A percentile compares a stretch with the other conserved stretches of the same genome.
Evolutionary conservation across 2,113 vertebrate species (phyloP).

Genomic region (Pholis gunnellus): DNA sequence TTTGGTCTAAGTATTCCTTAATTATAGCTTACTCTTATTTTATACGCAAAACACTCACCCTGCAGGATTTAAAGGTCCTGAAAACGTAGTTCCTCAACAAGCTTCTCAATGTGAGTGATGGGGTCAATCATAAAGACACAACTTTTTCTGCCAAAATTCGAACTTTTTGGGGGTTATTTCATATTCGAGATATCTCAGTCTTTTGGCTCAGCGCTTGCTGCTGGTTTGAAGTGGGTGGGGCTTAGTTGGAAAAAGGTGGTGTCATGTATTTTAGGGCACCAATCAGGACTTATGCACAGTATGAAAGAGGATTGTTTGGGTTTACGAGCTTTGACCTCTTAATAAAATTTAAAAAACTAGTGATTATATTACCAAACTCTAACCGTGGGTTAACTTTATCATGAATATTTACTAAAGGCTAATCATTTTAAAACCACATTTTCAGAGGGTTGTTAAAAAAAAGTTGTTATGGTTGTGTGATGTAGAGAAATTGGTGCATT

Average conservation of each 20-base stretch:
- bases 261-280: neutral
- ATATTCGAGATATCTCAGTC: neutral
- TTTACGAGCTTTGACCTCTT: neutral
- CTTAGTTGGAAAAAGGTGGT: neutral
- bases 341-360: neutral
- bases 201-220: neutral
- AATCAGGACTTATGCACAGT: neutral
- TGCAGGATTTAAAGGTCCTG: neutral
- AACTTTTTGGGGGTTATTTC: neutral
- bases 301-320: too few species aligned
- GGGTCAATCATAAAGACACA: neutral
- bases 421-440: neutral
- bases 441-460: too few species aligned
- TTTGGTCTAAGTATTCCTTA: slow-evolving; percentile 4
- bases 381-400: neutral
- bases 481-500: too few species aligned
- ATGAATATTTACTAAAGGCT: neutral
- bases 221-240: neutral
- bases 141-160: neutral
- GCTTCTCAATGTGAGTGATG: neutral
- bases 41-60: neutral
- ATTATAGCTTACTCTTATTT: slow-evolving; percentile 3
- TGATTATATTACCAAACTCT: neutral
- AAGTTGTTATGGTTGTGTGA: too few species aligned
- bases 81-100: neutral